Evolutionary conservation across 2,113 vertebrate species (phyloP).

Genomic region (Poeciliopsis occidentalis): DNA sequence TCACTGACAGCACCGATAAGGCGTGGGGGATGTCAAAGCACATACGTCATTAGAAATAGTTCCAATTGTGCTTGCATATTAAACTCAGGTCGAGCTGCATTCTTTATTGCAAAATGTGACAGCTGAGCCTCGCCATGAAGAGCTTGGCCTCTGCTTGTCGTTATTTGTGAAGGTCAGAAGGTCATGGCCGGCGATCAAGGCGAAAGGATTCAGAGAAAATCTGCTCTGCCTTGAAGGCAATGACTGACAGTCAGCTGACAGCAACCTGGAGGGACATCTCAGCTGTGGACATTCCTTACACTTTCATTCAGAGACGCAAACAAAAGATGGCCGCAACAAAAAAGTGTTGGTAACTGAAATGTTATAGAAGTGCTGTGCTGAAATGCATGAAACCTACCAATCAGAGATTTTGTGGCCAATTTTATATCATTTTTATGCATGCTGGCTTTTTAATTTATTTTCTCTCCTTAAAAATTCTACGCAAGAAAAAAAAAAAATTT

Average conservation of each 20-base stretch:
- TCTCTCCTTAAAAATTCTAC: too few species aligned
- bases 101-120: neutral
- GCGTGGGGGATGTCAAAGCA: conserved; percentile 35
- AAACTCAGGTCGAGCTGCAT: neutral
- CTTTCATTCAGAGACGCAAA: too few species aligned
- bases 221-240: conserved; percentile 24
- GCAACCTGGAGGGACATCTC: conserved; percentile 59
- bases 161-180: conserved; percentile 26
- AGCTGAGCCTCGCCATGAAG: neutral
- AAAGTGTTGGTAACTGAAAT: too few species aligned
- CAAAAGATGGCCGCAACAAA: too few species aligned
- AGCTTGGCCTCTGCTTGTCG: neutral
- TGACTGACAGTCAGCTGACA: conserved; percentile 59
- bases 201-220: conserved; percentile 29
- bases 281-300: neutral
- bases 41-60: neutral
- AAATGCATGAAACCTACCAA: too few species aligned
- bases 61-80: neutral
- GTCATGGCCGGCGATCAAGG: conserved; percentile 11
- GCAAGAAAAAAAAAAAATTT: too few species aligned
- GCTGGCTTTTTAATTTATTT: too few species aligned
- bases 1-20: conserved; percentile 29
- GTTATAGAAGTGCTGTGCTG: too few species aligned
- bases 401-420: too few species aligned
- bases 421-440: too few species aligned